Base-by-base conservation (phyloP, 2,797 vertebrate species). In the Centropyge bicolor region DNA sequence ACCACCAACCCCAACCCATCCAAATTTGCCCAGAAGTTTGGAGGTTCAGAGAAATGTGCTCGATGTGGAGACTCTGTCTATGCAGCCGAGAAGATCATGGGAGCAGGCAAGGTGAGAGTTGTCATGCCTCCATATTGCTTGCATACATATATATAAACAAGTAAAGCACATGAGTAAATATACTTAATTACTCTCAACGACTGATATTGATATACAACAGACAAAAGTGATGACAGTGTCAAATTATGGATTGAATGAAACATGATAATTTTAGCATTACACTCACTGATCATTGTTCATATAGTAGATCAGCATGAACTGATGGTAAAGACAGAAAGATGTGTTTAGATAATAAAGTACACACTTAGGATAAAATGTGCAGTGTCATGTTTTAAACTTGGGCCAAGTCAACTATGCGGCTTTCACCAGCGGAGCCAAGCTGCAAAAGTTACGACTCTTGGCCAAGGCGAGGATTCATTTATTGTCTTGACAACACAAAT, bases 1-100 rank as follows among this genome's bases (percentile, higher is more conserved):
- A 97, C 96, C 55, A 97, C 97, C 91, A 98, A 94, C 88, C 94
- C 96, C 70, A 99, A 99, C 89, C 94, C 96, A 2, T 99, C 98
- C 54, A 98, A 97, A 76, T 98, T 96, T 0, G 97, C 98, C 66
- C 97, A 98, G 95, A 98, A 99, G 91, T 98, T 96, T 0, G 97
- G 96, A 11, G 97, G 96, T 1, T 93, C 96, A 3, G 98, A 99
- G 85, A 98, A 98, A 75, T 99, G 98, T 41, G 96, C 95, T 0
- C 94, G 98, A 51, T 99, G 98, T 75, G 96, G 96, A 0, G 96
- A 98, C 85, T 96, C 96, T 0, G 98, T 99, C 16, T 99, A 97
- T 1, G 97, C 98, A 0, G 98, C 98, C 0, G 98, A 99, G 93
- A 99, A 97, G 95, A 93, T 98, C 59, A 96, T 98, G 82, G 97